These are phyloP conservation scores for Tetanocera ferruginea DNA, from an alignment of 2,888 invertebrate genomes.

Conservation along the genomic window DNA sequence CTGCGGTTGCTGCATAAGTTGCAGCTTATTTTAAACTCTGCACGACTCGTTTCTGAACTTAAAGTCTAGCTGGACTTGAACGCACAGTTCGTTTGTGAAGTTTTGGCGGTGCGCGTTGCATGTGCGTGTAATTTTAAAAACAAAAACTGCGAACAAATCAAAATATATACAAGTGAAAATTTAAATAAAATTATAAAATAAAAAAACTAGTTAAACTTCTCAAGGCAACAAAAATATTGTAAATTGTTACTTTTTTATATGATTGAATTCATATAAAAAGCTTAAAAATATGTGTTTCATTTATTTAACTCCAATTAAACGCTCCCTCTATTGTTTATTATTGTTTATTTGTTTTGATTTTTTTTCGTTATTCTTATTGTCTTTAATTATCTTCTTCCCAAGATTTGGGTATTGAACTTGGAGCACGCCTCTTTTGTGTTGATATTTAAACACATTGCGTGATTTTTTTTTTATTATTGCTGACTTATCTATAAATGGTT, in stretches of 20 bases:
- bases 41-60: background rate
- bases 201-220: background rate
- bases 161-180: background rate
- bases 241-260: background rate
- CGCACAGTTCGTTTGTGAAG: background rate
- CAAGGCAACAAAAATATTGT: background rate
- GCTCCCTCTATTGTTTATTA: slow-evolving; percentile 15
- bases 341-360: background rate
- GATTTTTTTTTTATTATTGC: background rate
- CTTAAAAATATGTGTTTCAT: background rate
- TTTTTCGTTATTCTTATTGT: background rate
- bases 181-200: background rate
- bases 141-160: background rate
- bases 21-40: background rate
- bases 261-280: background rate
- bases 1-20: background rate
- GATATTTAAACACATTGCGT: background rate
- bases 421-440: background rate
- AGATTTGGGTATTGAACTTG: too few relatives aligned
- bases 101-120: background rate
- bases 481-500: background rate
- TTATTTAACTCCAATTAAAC: slow-evolving; percentile 19
- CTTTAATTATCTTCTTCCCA: too few relatives aligned
- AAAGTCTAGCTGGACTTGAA: background rate
- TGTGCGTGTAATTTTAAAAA: background rate